Conservation (phyloP, 2,113 vertebrate genomes). For the Nyctibius bracteatus region DNA sequence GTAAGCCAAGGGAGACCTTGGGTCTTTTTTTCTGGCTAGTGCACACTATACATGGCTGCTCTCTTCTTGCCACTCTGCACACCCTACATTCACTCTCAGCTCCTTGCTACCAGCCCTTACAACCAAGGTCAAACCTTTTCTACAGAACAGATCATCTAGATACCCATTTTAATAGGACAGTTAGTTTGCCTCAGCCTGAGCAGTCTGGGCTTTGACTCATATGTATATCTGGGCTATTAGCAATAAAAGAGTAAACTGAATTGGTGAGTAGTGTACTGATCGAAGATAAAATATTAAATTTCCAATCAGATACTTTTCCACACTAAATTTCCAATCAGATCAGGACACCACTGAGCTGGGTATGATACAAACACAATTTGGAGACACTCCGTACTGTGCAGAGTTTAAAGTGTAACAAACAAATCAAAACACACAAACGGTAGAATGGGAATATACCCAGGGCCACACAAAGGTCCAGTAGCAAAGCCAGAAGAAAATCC, state of each 20-base stretch:
- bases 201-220: not conserved
- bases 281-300: not conserved
- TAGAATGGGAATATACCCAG: not conserved
- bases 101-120: not conserved
- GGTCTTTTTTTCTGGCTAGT: not conserved
- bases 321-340: not conserved
- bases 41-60: not conserved
- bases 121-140: not conserved
- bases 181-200: not conserved
- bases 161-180: not conserved
- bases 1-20: not conserved
- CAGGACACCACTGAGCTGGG: not conserved
- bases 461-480: not conserved
- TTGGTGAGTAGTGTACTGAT: not conserved
- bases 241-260: not conserved
- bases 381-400: not conserved
- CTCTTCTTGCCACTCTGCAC: not conserved
- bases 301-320: not conserved
- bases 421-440: not conserved
- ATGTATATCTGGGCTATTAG: not conserved
- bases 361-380: not conserved
- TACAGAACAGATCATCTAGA: not conserved
- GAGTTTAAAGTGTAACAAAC: not conserved
- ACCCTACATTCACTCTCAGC: not conserved
- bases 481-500: not conserved